Percentiles rank a stretch among this genome's conserved stretches.
These are phyloP conservation scores for Zosterops hypoxanthus DNA, from an alignment of 2,113 vertebrate species.

Conservation along the genomic window DNA sequence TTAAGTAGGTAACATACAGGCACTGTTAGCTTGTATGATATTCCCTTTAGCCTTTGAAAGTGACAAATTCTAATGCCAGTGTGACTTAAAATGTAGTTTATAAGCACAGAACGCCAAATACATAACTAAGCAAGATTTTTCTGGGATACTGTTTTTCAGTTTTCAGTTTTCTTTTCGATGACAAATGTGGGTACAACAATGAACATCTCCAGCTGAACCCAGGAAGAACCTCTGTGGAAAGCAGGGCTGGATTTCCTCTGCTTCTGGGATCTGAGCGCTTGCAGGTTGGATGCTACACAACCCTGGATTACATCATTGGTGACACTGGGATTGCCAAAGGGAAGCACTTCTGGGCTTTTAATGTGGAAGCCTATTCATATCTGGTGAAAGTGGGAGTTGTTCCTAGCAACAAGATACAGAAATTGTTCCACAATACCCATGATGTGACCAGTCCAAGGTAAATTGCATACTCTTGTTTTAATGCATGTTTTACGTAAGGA, in stretches of 20 bases:
- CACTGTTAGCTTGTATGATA: background rate
- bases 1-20: background rate
- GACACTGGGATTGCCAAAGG: constrained; percentile 90
- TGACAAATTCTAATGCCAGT: background rate
- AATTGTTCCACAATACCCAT: constrained; percentile 90
- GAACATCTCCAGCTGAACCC: constrained; percentile 87
- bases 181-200: constrained; percentile 91
- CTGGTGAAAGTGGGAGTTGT: constrained; percentile 94
- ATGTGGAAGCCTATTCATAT: constrained; percentile 88
- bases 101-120: background rate
- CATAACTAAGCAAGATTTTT: background rate
- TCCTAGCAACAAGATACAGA: constrained; percentile 87
- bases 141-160: constrained; percentile 71
- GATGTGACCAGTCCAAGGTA: constrained; percentile 94
- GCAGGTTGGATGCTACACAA: constrained; percentile 88
- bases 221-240: constrained; percentile 87
- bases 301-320: constrained; percentile 92
- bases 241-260: constrained; percentile 85
- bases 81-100: background rate
- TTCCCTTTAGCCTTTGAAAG: background rate
- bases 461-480: background rate
- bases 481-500: background rate
- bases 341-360: constrained; percentile 94
- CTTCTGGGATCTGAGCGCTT: constrained; percentile 88
- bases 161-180: constrained; percentile 92